Percentiles rank a stretch among this genome's conserved stretches.
phyloP scores from a whole-genome alignment of 2,797 vertebrate species.

The Crax fasciolata region DNA sequence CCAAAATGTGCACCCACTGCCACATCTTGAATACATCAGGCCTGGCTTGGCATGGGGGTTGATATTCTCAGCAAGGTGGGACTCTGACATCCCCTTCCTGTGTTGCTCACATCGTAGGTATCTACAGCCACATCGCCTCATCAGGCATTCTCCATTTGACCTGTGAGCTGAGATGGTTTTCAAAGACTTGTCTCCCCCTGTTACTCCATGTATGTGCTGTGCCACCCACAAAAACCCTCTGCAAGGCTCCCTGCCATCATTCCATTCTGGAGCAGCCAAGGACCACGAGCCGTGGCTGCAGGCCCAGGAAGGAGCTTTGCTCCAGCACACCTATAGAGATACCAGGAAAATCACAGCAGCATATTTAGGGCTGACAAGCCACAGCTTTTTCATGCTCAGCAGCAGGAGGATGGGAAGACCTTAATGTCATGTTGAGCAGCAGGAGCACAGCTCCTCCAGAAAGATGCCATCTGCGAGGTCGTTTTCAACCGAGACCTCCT shows the following conservation, averaged over 20 bases:
- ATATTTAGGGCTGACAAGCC: neutral
- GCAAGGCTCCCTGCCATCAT: neutral
- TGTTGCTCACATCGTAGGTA: fast-evolving
- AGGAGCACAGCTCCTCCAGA: neutral
- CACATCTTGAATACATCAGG: fast-evolving
- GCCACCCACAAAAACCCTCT: neutral
- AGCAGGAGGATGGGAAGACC: neutral
- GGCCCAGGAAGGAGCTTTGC: neutral
- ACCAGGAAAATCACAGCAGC: neutral
- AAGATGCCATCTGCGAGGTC: neutral
- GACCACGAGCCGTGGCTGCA: fast-evolving
- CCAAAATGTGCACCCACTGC: neutral
- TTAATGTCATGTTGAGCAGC: neutral
- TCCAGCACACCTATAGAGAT: neutral
- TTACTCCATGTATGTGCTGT: neutral
- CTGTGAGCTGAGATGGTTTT: neutral
- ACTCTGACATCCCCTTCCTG: neutral
- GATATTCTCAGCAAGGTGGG: neutral
- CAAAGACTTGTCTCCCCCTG: neutral
- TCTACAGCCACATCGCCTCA: neutral
- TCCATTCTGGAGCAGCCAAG: neutral
- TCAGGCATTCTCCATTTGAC: neutral
- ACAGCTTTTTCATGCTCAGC: neutral
- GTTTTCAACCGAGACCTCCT: neutral
- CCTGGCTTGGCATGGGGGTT: neutral